These are phyloP conservation scores for Staurois parvus DNA, from an alignment of 2,797 vertebrate species.

Conservation along the genomic window DNA sequence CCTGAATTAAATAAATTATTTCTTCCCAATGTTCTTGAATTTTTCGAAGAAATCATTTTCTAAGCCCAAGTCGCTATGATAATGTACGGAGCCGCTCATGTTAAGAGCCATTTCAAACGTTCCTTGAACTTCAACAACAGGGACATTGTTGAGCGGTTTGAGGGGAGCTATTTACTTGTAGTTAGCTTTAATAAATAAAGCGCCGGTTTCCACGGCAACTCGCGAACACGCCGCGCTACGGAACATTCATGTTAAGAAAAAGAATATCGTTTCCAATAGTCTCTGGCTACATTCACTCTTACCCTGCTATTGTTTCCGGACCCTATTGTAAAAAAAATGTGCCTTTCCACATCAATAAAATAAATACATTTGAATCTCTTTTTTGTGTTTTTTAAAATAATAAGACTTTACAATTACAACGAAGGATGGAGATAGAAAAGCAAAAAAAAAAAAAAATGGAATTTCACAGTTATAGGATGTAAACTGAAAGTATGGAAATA, in stretches of 20 bases:
- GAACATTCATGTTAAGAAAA: constrained; percentile 36
- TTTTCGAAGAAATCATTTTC: too few relatives aligned
- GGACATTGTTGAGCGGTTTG: constrained; percentile 28
- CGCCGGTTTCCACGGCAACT: constrained; percentile 38
- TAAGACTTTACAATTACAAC: too few relatives aligned
- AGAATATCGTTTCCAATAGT: neutral
- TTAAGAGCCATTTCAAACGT: constrained; percentile 14
- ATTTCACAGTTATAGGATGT: neutral
- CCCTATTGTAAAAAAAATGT: neutral
- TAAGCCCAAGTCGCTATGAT: neutral
- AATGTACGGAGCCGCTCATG: constrained; percentile 14
- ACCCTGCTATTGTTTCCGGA: neutral
- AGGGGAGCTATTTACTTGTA: constrained; percentile 50
- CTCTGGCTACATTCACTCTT: neutral
- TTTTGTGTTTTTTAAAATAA: too few relatives aligned
- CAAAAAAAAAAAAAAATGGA: too few relatives aligned
- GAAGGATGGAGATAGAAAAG: too few relatives aligned
- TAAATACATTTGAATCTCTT: too few relatives aligned
- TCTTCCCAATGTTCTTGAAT: too few relatives aligned
- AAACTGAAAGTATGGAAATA: neutral
- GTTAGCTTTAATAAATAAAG: constrained; percentile 47
- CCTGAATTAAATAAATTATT: too few relatives aligned
- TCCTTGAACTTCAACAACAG: constrained; percentile 30
- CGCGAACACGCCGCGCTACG: neutral
- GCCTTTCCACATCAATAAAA: too few relatives aligned